Conservation (phyloP, 2,888 invertebrate species). For the Troides oblongomaculatus region DNA sequence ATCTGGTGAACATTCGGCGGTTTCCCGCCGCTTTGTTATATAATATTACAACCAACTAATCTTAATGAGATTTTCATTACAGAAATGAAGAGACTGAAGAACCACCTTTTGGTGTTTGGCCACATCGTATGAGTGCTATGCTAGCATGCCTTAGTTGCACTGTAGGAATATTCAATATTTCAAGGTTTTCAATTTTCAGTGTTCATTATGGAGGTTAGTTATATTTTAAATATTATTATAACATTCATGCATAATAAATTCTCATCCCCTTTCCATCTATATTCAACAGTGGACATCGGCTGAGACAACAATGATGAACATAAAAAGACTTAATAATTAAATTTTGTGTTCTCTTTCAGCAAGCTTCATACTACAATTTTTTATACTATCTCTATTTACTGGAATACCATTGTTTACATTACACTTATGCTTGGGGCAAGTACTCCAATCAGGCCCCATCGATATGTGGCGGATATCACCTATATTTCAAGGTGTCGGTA, state of each 20-base stretch:
- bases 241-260: too few relatives aligned
- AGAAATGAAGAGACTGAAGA: conserved; percentile 71
- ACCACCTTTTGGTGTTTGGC: conserved; percentile 72
- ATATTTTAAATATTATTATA: neutral
- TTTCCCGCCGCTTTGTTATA: too few relatives aligned
- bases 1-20: too few relatives aligned
- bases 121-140: conserved; percentile 84
- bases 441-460: conserved; percentile 90
- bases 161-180: conserved; percentile 92
- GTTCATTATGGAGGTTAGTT: conserved; percentile 90
- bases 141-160: conserved; percentile 92
- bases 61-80: conserved; percentile 34
- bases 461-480: conserved; percentile 97
- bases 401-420: conserved; percentile 92
- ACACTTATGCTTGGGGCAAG: conserved; percentile 91
- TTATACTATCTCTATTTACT: conserved; percentile 88
- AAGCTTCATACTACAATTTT: conserved; percentile 93
- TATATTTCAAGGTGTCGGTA: conserved; percentile 93
- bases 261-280: too few relatives aligned
- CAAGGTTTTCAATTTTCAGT: conserved; percentile 91
- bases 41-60: neutral
- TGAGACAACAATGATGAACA: neutral
- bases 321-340: neutral
- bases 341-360: conserved; percentile 67
- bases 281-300: too few relatives aligned